Evolutionary conservation across 2,888 invertebrate genomes (phyloP).

Genomic region (Athripsodes cinereus): DNA sequence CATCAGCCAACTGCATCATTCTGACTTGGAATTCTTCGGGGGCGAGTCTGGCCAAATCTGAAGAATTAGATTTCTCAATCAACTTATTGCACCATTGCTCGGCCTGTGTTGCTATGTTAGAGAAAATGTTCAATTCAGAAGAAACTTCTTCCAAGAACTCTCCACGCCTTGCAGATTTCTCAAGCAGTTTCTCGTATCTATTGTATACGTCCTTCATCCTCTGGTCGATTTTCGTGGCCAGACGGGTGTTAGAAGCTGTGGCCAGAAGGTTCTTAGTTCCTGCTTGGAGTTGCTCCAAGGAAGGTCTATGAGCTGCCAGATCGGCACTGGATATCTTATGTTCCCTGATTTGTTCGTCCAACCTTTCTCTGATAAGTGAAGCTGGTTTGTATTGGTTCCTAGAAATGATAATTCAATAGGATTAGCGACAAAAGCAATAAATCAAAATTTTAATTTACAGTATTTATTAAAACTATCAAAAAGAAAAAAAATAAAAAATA

Average conservation of each 20-base stretch:
- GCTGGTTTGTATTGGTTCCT: constrained; percentile 72
- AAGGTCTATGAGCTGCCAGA: constrained; percentile 78
- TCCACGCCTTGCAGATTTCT: constrained; percentile 70
- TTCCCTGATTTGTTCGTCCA: constrained; percentile 86
- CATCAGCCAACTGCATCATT: constrained; percentile 50
- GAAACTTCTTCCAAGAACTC: constrained; percentile 79
- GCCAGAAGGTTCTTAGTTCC: constrained; percentile 76
- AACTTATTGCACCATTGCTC: constrained; percentile 67
- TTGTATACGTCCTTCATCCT: constrained; percentile 81
- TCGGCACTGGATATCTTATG: constrained; percentile 78
- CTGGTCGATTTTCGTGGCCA: constrained; percentile 84
- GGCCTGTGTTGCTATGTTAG: constrained; percentile 57
- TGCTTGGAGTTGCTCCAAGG: constrained; percentile 73
- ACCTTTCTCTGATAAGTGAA: constrained; percentile 78
- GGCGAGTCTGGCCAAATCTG: constrained; percentile 62
- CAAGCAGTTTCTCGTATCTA: constrained; percentile 79
- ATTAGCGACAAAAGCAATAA: no score
- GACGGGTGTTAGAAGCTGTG: constrained; percentile 75
- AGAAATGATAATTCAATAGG: no score
- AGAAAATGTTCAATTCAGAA: constrained; percentile 60
- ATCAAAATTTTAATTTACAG: no score
- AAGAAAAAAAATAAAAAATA: no score
- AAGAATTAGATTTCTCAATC: constrained; percentile 66
- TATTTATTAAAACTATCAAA: no score
- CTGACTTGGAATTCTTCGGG: constrained; percentile 50